These are phyloP conservation scores for Aplochiton taeniatus DNA, from an alignment of 2,797 vertebrate species.

Conservation along the genomic window DNA sequence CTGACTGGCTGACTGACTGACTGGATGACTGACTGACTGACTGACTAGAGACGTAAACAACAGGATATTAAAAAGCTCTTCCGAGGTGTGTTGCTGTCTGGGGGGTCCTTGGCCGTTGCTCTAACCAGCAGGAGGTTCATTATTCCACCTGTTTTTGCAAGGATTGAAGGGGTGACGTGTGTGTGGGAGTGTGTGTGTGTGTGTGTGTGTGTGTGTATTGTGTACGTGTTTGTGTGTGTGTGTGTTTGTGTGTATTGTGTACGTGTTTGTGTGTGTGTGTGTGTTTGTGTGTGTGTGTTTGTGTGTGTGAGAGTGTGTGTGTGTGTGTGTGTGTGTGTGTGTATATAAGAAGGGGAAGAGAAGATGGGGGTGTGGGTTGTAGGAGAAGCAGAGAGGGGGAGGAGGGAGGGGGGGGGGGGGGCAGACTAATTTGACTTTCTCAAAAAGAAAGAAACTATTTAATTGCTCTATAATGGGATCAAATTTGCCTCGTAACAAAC, in stretches of 20 bases:
- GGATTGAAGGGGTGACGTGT: no score
- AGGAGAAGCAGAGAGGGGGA: neutral
- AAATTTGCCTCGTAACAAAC: conserved; percentile 58
- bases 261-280: conserved; percentile 23
- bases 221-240: no score
- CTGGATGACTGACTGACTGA: no score
- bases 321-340: conserved; percentile 13
- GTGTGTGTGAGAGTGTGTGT: conserved; percentile 16
- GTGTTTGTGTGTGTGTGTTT: conserved; percentile 14
- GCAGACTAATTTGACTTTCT: neutral
- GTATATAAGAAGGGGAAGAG: neutral
- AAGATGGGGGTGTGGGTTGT: neutral
- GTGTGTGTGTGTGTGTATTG: no score
- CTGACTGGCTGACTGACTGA: no score
- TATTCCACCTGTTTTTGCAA: no score
- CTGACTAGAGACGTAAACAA: no score
- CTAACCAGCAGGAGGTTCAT: no score
- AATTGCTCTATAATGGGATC: conserved; percentile 68
- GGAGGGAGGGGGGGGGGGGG: neutral
- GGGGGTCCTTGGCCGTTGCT: no score
- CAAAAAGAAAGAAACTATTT: conserved; percentile 43
- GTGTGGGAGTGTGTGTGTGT: no score
- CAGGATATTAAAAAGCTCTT: no score
- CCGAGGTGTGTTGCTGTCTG: no score
- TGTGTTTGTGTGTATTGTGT: neutral